Evolutionary conservation across 2,797 vertebrate species (phyloP).

Genomic region (Malurus splendens): DNA sequence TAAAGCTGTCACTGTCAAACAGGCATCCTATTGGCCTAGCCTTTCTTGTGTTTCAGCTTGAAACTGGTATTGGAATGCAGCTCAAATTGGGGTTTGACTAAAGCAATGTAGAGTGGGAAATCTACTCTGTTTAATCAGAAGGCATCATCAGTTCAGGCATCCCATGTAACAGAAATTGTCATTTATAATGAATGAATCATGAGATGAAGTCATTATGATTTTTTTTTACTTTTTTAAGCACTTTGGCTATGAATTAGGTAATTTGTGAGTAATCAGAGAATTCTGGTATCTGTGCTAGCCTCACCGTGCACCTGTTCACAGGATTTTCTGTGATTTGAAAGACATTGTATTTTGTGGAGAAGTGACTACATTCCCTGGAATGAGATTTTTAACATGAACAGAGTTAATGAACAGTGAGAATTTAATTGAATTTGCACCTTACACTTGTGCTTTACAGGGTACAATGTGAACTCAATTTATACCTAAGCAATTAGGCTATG

Average conservation of each 20-base stretch:
- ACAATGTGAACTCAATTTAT: not conserved
- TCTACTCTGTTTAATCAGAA: not conserved
- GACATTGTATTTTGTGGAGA: not conserved
- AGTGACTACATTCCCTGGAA: not conserved
- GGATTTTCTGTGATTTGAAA: not conserved
- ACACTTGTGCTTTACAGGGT: not conserved
- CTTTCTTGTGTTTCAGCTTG: not conserved
- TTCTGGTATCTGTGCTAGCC: not conserved
- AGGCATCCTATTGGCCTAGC: not conserved
- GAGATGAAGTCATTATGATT: not conserved
- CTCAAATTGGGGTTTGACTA: not conserved
- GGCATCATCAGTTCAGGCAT: not conserved
- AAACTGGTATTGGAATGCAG: not conserved
- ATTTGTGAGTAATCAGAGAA: not conserved
- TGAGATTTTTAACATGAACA: not conserved
- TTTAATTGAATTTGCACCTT: not conserved
- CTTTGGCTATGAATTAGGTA: not conserved
- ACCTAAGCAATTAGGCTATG: not conserved
- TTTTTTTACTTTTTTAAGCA: not conserved
- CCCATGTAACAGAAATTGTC: not conserved
- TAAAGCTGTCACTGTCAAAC: not conserved
- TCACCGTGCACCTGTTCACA: not conserved
- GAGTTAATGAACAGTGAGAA: not conserved
- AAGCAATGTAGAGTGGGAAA: not conserved
- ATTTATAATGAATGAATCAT: not conserved